Evolutionary conservation across 1,140 invertebrate genomes (phyloP), one percentile per base, ranked within the genome.

Genomic region (Andrena cerasifolii): DNA sequence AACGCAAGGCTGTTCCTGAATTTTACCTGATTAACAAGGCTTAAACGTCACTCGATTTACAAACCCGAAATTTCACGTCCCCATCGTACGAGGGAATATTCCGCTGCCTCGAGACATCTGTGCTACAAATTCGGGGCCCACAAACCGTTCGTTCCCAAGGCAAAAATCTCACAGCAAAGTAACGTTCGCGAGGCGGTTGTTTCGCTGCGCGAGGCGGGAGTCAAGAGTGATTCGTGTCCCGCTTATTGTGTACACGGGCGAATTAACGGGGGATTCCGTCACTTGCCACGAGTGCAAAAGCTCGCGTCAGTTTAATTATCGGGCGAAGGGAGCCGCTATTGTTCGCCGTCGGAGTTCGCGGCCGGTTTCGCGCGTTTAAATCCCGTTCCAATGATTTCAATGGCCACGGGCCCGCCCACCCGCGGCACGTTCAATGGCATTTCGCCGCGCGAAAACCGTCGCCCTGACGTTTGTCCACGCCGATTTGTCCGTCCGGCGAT

Each of bases 251-350:
- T 65, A 65, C 28, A 61, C 59, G 33, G 26, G 74, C 79, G 83
- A 85, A 82, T 84, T 85, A 85, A 85, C 75, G 79, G 74, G 79
- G 74, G 79, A 85, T 85, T 81, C 80, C 84, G 83, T 85, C 79
- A 78, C 78, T 85, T 79, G 79, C 83, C 79, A 26, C 83, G 65
- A 62, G 79, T 66, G 78, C 83, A 84, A 85, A 81, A 81, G 83
- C 83, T 61, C 79, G 83, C 79, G 82, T 84, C 83, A 84, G 80
- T 85, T 85, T 81, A 85, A 85, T 85, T 85, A 84, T 85, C 68
- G 83, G 71, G 62, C 83, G 83, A 85, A 85, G 83, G 82, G 72
- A 47, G 78, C 51, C 51, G 65, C 78, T 73, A 84, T 84, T 84
- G 83, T 84, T 74, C 78, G 58, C 2, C 54, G 1, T 36, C 63